Percentiles rank a stretch among this genome's conserved stretches.
Conservation (phyloP, 2,888 invertebrate genomes). For the Mimachlamys varia region DNA sequence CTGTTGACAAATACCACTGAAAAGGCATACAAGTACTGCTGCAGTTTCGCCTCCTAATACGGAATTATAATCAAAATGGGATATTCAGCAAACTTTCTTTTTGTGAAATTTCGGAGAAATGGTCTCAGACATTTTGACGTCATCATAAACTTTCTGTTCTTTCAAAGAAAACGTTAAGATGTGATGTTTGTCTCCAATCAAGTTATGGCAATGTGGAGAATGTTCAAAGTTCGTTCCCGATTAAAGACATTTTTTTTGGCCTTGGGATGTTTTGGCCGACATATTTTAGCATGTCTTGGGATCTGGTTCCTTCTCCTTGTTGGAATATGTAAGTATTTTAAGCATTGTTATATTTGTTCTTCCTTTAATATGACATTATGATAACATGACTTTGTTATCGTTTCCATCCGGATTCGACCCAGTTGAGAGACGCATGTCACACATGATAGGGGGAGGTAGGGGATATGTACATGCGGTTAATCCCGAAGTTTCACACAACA, state of each 20-base stretch:
- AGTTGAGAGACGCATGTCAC: too few species aligned
- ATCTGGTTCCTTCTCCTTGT: constrained; percentile 5
- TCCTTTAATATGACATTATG: too few species aligned
- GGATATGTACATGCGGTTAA: too few species aligned
- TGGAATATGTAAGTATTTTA: background rate
- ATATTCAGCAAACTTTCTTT: background rate
- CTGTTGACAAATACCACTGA: background rate
- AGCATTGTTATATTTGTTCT: background rate
- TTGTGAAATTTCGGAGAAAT: background rate
- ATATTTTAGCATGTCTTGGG: background rate
- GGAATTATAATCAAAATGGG: background rate
- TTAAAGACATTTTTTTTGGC: background rate
- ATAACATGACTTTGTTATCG: too few species aligned
- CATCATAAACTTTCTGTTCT: background rate
- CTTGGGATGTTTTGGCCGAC: background rate
- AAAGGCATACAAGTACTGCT: too few species aligned
- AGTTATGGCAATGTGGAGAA: background rate
- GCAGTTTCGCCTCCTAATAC: background rate
- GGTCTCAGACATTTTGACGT: background rate
- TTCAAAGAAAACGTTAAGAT: background rate
- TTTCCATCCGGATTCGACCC: too few species aligned
- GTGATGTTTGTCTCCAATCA: background rate
- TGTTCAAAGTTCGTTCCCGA: background rate
- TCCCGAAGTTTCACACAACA: too few species aligned
- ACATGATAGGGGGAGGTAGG: too few species aligned